These are phyloP conservation scores for Petrosia ficiformis DNA, from an alignment of 37 sponge, comb jelly and placozoan genomes.

Conservation along the genomic window DNA sequence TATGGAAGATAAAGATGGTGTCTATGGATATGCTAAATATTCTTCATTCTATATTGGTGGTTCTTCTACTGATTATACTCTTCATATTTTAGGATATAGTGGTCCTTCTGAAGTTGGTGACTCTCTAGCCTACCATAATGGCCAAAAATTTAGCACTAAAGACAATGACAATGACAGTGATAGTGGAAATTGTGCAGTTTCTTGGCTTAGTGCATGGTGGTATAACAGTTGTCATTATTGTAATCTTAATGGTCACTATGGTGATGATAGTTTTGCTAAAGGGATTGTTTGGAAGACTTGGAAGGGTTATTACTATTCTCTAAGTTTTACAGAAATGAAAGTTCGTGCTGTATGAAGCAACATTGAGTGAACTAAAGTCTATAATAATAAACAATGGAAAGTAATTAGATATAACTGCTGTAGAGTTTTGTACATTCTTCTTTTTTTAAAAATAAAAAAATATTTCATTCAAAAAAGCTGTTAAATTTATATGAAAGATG, in stretches of 20 bases:
- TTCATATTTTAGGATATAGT: slow-evolving; percentile 8
- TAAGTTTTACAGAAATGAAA: not conserved
- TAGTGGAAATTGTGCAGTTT: not conserved
- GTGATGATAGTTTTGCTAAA: not conserved
- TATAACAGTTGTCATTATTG: not conserved
- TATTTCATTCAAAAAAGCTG: too few relatives aligned
- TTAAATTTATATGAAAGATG: too few relatives aligned
- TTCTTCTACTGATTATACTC: slow-evolving; percentile 3
- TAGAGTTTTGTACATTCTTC: too few relatives aligned
- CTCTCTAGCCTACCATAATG: not conserved
- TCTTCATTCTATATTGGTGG: slow-evolving; percentile 10
- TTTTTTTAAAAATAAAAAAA: too few relatives aligned
- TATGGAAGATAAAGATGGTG: not conserved
- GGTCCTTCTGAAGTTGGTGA: not conserved
- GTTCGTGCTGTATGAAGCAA: too few relatives aligned
- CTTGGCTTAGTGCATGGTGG: slow-evolving; percentile 13
- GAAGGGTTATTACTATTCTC: too few relatives aligned
- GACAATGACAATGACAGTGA: slow-evolving; percentile 1
- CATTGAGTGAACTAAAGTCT: too few relatives aligned
- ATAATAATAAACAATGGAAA: too few relatives aligned
- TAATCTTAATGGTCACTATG: slow-evolving; percentile 15
- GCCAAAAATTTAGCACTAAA: not conserved
- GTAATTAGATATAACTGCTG: too few relatives aligned
- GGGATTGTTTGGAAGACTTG: not conserved
- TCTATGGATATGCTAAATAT: not conserved